phyloP scores from a whole-genome alignment of 2,888 invertebrate genomes.

The Pilophorus perplexus region DNA sequence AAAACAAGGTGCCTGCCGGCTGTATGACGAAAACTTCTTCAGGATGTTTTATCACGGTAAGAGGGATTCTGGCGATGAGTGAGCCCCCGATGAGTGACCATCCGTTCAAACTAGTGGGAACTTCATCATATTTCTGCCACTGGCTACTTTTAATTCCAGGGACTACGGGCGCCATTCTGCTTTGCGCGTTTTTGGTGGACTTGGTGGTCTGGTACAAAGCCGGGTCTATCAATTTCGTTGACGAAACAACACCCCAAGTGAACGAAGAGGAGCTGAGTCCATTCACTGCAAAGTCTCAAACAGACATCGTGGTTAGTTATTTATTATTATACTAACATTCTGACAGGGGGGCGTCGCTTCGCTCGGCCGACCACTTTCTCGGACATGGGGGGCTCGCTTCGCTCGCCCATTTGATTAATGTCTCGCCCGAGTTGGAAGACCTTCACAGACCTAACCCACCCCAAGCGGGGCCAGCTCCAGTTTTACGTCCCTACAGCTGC shows the following conservation, averaged over 20 bases:
- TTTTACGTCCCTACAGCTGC: too few relatives aligned
- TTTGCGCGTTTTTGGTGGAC: slow-evolving; percentile 85
- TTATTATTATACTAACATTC: background rate
- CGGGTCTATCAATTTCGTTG: slow-evolving; percentile 69
- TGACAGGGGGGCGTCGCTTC: too few relatives aligned
- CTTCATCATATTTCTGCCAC: too few relatives aligned
- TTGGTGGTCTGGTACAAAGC: slow-evolving; percentile 86
- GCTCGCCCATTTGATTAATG: too few relatives aligned
- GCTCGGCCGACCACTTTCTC: too few relatives aligned
- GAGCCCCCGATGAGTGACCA: too few relatives aligned
- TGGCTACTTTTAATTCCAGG: slow-evolving; percentile 59
- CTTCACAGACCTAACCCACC: too few relatives aligned
- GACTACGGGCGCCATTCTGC: slow-evolving; percentile 79
- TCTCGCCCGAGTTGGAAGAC: too few relatives aligned
- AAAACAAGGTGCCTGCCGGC: slow-evolving; percentile 77
- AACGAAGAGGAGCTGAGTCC: slow-evolving; percentile 55
- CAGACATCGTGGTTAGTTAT: slow-evolving; percentile 46
- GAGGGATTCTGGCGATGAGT: too few relatives aligned
- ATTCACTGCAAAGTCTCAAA: slow-evolving; percentile 53
- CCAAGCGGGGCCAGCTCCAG: too few relatives aligned
- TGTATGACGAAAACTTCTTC: slow-evolving; percentile 82
- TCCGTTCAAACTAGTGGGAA: too few relatives aligned
- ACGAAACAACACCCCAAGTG: slow-evolving; percentile 55
- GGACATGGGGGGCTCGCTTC: too few relatives aligned
- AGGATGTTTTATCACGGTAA: slow-evolving; percentile 81